Evolutionary conservation across 53 echinoderm and acorn worm genomes (phyloP).

Genomic region (Henricia sp.): DNA sequence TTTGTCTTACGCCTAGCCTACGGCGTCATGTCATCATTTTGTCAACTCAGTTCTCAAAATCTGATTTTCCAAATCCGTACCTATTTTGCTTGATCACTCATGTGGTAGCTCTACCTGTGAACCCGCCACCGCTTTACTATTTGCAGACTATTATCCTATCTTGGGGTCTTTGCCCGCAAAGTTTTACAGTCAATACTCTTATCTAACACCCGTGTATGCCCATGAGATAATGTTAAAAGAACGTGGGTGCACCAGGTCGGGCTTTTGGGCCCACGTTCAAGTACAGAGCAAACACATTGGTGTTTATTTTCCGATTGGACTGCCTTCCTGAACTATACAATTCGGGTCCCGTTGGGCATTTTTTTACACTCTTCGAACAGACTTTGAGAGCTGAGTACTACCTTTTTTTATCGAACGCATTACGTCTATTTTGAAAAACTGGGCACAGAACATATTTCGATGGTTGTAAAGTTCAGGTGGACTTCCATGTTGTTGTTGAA

Average conservation of each 20-base stretch:
- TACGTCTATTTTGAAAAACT: background rate
- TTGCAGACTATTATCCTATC: background rate
- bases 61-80: too few species aligned
- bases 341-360: slow-evolving; percentile 9
- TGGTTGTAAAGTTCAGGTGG: background rate
- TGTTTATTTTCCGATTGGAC: slow-evolving; percentile 46
- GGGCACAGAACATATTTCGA: background rate
- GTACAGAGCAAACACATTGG: slow-evolving; percentile 10
- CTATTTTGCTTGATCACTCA: too few species aligned
- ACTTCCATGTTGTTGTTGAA: slow-evolving; percentile 35
- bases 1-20: too few species aligned
- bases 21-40: too few species aligned
- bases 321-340: slow-evolving; percentile 9
- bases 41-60: too few species aligned
- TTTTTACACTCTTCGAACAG: slow-evolving; percentile 4
- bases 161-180: background rate
- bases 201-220: slow-evolving; percentile 13
- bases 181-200: slow-evolving; percentile 21
- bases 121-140: too few species aligned
- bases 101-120: too few species aligned
- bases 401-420: background rate
- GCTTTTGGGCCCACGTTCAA: slow-evolving; percentile 30
- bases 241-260: slow-evolving; percentile 17
- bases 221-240: background rate
- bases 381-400: background rate